Evolutionary conservation across 2,113 vertebrate species (phyloP).

Genomic region (Cervus canadensis): DNA sequence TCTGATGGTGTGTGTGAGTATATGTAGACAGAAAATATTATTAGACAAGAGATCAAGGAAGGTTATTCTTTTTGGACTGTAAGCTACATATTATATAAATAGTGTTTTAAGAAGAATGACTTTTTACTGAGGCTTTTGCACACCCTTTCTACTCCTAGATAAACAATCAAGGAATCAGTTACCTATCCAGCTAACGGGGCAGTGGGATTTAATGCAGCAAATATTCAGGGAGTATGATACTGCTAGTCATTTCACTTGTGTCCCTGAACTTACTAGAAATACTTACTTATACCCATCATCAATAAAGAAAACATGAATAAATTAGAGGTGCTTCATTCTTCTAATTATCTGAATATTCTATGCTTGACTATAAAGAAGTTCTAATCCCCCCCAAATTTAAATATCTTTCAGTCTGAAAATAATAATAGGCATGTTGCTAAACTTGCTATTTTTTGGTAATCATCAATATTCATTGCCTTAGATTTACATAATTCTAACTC

Average conservation of each 20-base stretch:
- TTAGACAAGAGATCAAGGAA: not conserved
- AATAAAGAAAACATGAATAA: not conserved
- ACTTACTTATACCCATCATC: not conserved
- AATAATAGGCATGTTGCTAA: not conserved
- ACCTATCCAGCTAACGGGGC: not conserved
- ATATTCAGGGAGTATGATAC: not conserved
- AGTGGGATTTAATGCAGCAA: not conserved
- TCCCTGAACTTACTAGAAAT: not conserved
- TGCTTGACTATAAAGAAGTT: not conserved
- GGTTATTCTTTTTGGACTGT: not conserved
- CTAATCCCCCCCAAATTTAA: not conserved
- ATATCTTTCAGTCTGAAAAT: not conserved
- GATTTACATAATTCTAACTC: not conserved
- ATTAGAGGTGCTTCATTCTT: not conserved
- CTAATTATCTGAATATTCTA: not conserved
- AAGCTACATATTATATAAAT: not conserved
- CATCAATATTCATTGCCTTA: not conserved
- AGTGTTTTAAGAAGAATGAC: not conserved
- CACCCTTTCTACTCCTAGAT: not conserved
- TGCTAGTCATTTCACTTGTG: not conserved
- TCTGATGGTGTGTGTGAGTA: not conserved
- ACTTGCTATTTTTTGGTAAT: not conserved
- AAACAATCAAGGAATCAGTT: not conserved
- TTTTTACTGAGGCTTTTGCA: not conserved
- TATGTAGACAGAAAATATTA: not conserved